Evolutionary conservation across 2,888 invertebrate genomes (phyloP).

Genomic region (Ectobius pallidus): DNA sequence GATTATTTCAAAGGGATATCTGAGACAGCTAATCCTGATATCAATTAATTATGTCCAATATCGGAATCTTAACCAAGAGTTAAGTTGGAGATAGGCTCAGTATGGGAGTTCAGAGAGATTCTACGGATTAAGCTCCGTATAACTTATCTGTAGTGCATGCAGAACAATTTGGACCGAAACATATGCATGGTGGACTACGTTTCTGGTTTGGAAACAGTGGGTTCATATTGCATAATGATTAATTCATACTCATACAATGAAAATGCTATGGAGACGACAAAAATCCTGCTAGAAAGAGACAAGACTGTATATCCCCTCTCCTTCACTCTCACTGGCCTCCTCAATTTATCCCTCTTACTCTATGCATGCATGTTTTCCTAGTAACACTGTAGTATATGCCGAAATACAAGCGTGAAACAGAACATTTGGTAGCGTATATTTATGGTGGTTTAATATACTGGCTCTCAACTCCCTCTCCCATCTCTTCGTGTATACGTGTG

Average conservation of each 20-base stretch:
- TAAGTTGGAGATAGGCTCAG: not conserved
- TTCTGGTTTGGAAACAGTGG: slow-evolving; percentile 7
- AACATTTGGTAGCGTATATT: slow-evolving; percentile 40
- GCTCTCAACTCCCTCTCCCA: slow-evolving; percentile 21
- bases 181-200: slow-evolving; percentile 15
- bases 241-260: slow-evolving; percentile 28
- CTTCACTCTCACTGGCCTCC: not conserved
- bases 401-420: slow-evolving; percentile 27
- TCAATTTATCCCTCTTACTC: no score
- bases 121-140: slow-evolving; percentile 17
- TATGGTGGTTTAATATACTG: slow-evolving; percentile 42
- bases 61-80: not conserved
- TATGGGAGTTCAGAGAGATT: not conserved
- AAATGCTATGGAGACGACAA: slow-evolving; percentile 12
- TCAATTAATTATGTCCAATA: slow-evolving; percentile 10
- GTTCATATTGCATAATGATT: slow-evolving; percentile 29
- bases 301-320: not conserved
- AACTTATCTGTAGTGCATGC: not conserved
- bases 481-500: slow-evolving; percentile 11
- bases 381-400: slow-evolving; percentile 13
- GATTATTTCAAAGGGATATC: no score
- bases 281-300: slow-evolving; percentile 20
- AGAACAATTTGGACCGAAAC: slow-evolving; percentile 11
- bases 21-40: no score
- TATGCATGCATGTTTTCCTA: slow-evolving; percentile 6